Conservation (phyloP, 2,113 vertebrate genomes). For the Seriola dumerili region DNA sequence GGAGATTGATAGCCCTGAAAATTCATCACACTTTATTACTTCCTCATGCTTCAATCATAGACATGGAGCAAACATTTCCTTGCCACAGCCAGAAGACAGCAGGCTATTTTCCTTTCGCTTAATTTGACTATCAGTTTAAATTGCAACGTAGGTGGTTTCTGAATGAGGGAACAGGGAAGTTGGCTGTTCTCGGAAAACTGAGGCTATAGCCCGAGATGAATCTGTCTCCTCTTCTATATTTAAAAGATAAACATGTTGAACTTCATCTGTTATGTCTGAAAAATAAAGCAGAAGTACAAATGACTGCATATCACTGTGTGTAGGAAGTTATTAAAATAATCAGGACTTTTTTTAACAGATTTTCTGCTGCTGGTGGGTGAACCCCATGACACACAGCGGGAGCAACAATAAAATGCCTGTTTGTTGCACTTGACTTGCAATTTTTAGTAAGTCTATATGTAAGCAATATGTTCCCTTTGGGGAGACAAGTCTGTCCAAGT, state of each 20-base stretch:
- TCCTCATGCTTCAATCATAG: conserved; percentile 36
- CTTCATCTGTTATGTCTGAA: conserved; percentile 7
- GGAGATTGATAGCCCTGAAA: conserved; percentile 30
- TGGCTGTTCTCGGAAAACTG: conserved; percentile 62
- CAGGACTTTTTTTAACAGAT: conserved; percentile 19
- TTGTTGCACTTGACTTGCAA: conserved; percentile 19
- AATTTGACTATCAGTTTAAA: conserved; percentile 64
- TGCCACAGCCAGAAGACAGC: conserved; percentile 13
- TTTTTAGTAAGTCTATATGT: conserved; percentile 27
- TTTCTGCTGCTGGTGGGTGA: conserved; percentile 21
- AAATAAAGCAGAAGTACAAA: conserved; percentile 39
- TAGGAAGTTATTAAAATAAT: conserved; percentile 32
- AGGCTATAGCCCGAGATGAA: conserved; percentile 14
- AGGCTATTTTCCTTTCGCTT: conserved; percentile 50
- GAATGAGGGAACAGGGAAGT: conserved; percentile 67
- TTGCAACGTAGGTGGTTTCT: conserved; percentile 59
- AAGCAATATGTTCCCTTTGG: neutral
- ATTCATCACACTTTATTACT: conserved; percentile 47
- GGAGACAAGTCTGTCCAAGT: neutral
- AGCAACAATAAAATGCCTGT: conserved; percentile 30
- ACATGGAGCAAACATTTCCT: conserved; percentile 47
- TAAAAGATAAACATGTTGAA: conserved; percentile 13
- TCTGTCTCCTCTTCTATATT: conserved; percentile 16
- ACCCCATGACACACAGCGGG: conserved; percentile 18
- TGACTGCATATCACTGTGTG: neutral